phyloP scores from a whole-genome alignment of 2,797 vertebrate genomes.

The Myiotriccus ornatus region DNA sequence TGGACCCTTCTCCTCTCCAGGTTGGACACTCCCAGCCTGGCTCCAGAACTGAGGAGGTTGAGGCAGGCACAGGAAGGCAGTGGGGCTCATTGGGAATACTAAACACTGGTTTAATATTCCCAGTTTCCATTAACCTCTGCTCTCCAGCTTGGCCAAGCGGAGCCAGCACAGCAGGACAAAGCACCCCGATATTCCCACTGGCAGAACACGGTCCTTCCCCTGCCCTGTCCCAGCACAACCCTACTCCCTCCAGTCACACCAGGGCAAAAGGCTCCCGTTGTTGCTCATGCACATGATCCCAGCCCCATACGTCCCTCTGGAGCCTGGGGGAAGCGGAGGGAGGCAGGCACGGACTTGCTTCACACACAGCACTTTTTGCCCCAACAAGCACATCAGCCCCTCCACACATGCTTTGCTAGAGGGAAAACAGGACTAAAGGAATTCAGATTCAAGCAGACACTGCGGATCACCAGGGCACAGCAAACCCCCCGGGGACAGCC shows the following conservation, averaged over 20 bases:
- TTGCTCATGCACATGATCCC: accelerated
- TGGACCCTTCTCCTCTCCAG: neutral
- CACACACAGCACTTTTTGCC: neutral
- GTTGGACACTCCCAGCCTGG: neutral
- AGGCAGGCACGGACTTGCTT: neutral
- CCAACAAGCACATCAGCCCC: neutral
- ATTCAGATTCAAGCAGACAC: neutral
- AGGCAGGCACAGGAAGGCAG: neutral
- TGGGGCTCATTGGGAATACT: neutral
- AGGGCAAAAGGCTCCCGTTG: accelerated
- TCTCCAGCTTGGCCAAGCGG: accelerated
- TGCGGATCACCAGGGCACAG: neutral
- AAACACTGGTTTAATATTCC: accelerated
- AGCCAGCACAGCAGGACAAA: neutral
- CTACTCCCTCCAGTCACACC: neutral
- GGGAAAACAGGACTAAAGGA: neutral
- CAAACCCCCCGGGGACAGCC: neutral
- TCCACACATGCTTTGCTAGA: neutral
- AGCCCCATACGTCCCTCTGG: accelerated
- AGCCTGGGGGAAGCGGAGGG: accelerated
- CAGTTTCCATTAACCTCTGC: accelerated
- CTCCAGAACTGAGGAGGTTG: accelerated
- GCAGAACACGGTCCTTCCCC: neutral
- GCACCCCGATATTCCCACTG: accelerated
- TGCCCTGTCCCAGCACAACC: neutral